Percentiles rank a stretch among this genome's conserved stretches.
phyloP scores from a whole-genome alignment of 2,888 invertebrate species.

The Nomada ferruginata region DNA sequence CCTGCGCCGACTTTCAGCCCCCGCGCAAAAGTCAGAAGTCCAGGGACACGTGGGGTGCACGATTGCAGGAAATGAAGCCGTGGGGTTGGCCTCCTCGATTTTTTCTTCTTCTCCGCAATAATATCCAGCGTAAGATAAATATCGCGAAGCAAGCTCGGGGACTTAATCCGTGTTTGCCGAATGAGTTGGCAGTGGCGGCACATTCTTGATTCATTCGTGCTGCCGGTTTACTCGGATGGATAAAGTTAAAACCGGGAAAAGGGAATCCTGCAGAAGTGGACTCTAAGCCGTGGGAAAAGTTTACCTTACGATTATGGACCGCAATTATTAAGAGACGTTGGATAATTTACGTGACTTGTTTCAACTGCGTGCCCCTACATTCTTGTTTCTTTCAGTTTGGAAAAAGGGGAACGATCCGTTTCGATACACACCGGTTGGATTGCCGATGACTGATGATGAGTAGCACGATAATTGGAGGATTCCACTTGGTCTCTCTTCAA shows the following conservation, averaged over 20 bases:
- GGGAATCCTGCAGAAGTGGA: not conserved
- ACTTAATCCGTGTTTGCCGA: conserved; percentile 21
- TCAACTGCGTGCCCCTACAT: too few relatives aligned
- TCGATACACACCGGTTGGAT: too few relatives aligned
- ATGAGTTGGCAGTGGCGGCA: not conserved
- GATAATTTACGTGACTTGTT: not conserved
- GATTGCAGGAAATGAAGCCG: conserved; percentile 53
- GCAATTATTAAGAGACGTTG: not conserved
- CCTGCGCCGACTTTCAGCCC: conserved; percentile 72
- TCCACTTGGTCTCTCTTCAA: too few relatives aligned
- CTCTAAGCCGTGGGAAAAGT: not conserved
- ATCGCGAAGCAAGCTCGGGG: conserved; percentile 21
- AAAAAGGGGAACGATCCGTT: not conserved
- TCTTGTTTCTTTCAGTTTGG: not conserved
- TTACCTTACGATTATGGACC: not conserved
- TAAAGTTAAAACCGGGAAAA: conserved; percentile 12
- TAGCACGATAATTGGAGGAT: too few relatives aligned
- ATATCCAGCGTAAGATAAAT: conserved; percentile 44
- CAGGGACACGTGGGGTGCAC: conserved; percentile 27
- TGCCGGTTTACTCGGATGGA: not conserved
- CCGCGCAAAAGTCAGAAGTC: conserved; percentile 75
- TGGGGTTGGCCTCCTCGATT: conserved; percentile 34
- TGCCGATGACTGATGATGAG: too few relatives aligned
- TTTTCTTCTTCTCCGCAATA: conserved; percentile 38
- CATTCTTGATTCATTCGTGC: not conserved